Percentiles rank a stretch among this genome's conserved stretches.
phyloP scores from a whole-genome alignment of 2,888 invertebrate genomes.

The Aspidapion aeneum region DNA sequence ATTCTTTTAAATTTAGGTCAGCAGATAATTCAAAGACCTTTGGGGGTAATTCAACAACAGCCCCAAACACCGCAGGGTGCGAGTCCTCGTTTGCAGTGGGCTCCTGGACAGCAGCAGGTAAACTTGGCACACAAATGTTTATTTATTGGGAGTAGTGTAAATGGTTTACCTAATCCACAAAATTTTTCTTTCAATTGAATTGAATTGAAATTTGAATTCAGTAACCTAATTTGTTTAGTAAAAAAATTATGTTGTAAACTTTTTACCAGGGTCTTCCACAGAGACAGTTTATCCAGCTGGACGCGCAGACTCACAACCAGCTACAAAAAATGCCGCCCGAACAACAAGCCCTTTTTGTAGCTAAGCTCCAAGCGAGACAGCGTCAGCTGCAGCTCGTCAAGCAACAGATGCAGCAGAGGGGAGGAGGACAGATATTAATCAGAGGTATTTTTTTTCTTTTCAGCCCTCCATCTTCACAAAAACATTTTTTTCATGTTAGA shows the following conservation, averaged over 20 bases:
- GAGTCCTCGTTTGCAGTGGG: conserved; percentile 40
- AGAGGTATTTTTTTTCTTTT: conserved; percentile 32
- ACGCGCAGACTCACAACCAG: conserved; percentile 80
- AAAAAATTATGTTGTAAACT: too few relatives aligned
- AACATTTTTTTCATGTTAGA: neutral
- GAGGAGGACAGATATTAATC: conserved; percentile 45
- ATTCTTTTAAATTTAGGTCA: too few relatives aligned
- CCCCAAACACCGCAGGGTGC: conserved; percentile 30
- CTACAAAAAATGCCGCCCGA: conserved; percentile 77
- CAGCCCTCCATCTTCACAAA: too few relatives aligned
- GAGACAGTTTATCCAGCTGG: conserved; percentile 74
- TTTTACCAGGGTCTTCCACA: conserved; percentile 42
- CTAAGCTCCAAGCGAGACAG: conserved; percentile 68
- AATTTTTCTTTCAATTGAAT: too few relatives aligned
- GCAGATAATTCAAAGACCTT: conserved; percentile 50
- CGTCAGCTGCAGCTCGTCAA: conserved; percentile 55
- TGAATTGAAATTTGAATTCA: too few relatives aligned
- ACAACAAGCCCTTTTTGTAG: conserved; percentile 75
- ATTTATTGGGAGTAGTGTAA: too few relatives aligned
- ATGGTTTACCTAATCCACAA: too few relatives aligned
- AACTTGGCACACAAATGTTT: too few relatives aligned
- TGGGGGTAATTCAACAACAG: conserved; percentile 50
- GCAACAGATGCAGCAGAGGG: conserved; percentile 52
- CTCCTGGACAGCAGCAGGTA: conserved; percentile 33
- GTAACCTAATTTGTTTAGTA: too few relatives aligned